A percentile compares a stretch with the other conserved stretches of the same genome.
Conservation (phyloP, 2,797 vertebrate genomes). For the Spondyliosoma cantharus region DNA sequence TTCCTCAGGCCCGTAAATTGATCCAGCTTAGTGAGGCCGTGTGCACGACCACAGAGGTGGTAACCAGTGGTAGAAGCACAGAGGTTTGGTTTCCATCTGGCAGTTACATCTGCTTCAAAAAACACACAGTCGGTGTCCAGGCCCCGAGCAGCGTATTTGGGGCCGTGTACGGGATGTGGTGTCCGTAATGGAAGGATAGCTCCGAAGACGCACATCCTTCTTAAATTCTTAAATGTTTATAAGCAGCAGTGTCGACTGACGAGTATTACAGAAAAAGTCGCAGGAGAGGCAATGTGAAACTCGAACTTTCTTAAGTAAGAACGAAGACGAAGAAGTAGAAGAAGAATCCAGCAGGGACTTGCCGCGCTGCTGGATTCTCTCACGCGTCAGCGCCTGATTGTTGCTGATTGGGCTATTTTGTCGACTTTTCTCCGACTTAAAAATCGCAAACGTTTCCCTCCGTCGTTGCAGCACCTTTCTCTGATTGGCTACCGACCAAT, state of each 20-base stretch:
- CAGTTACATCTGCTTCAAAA: conserved; percentile 59
- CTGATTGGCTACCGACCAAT: neutral
- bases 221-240: neutral
- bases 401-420: neutral
- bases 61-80: conserved; percentile 67
- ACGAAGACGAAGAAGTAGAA: too few relatives aligned
- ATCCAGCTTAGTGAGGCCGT: conserved; percentile 47
- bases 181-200: neutral
- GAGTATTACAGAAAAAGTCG: neutral
- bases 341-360: too few relatives aligned
- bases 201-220: neutral
- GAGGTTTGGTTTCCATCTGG: conserved; percentile 47
- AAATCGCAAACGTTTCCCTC: neutral
- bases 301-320: neutral
- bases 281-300: neutral
- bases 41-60: conserved; percentile 66
- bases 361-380: neutral
- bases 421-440: neutral
- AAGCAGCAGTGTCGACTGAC: neutral
- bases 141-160: conserved; percentile 28
- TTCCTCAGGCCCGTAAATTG: conserved; percentile 39
- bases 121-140: conserved; percentile 52
- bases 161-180: conserved; percentile 39
- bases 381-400: neutral
- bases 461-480: neutral